Base-by-base conservation (phyloP, 2,888 invertebrate genomes). In the Ecliptopera silaceata region DNA sequence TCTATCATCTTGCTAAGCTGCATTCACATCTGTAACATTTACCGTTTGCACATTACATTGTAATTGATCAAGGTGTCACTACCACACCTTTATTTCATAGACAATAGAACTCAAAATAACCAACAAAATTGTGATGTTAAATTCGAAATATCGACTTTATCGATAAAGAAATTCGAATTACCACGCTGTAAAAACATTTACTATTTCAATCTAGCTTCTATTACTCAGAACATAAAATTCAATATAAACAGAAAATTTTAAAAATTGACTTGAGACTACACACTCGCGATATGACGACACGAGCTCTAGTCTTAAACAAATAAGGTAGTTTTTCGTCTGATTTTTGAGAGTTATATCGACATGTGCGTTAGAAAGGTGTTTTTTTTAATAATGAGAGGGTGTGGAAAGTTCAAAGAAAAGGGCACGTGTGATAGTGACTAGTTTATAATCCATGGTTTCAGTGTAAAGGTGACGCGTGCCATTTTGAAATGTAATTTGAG, bases 381-480 rank as follows among this genome's bases (percentile, higher is more conserved):
- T 46, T 59, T 45, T 48, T 10, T 26, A 26, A 13, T 52, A 48
- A 39, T 49, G 17, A 31, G 15, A 49, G 57, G 44, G 46, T 42
- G 43, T 48, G 47, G 50, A 51, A 59, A 59, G 54, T 51, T 55
- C 54, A 55, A 18, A 41, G 22, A 17, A 52, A 54, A 60, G 55
- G 55, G 51, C 49, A 49, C 42, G 47, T 42, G 29, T 11, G 13
- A n/a, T 46, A 31, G 18, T 26, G n/a, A 32, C 45, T 46, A 22
- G 31, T 43, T 1, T 38, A 10, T 38, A 22, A 10, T 44, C 44
- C 38, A 17, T 13, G 11, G 39, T 11, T 15, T 8, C 15, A 4
- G 34, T 29, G 26, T 10, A 50, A 54, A 61, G 61, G 51, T 61
- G 61, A 42, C 51, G 43, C 50, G 49, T 50, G 61, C 57, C 57